These are phyloP conservation scores for Pediacus dermestoides DNA, from an alignment of 2,888 invertebrate species.

Conservation along the genomic window DNA sequence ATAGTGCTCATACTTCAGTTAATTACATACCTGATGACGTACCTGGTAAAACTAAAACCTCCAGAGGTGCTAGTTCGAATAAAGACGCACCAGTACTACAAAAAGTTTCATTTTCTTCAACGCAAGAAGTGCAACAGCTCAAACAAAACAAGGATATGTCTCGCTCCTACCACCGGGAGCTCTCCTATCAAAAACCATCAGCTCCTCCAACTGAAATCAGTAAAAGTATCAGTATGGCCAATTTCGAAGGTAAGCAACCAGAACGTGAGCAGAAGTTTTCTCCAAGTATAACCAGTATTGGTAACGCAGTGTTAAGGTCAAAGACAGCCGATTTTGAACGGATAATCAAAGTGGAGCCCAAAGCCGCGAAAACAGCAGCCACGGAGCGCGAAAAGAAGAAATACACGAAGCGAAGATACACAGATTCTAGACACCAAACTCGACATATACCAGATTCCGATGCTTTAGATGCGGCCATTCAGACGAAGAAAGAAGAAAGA, in stretches of 20 bases:
- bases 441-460: constrained; percentile 57
- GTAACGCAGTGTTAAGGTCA: constrained; percentile 62
- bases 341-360: constrained; percentile 54
- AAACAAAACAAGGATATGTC: constrained; percentile 29
- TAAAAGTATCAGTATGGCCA: constrained; percentile 17
- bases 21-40: constrained; percentile 55
- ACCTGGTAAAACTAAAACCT: constrained; percentile 35
- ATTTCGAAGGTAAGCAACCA: constrained; percentile 15
- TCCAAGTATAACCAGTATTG: constrained; percentile 63
- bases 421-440: constrained; percentile 59
- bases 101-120: constrained; percentile 61
- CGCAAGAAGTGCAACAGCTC: constrained; percentile 51
- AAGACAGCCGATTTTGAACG: constrained; percentile 67
- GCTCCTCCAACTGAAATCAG: constrained; percentile 20
- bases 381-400: constrained; percentile 54
- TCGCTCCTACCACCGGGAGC: constrained; percentile 43
- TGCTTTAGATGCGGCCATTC: constrained; percentile 43
- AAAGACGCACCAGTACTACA: constrained; percentile 48
- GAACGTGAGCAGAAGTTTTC: constrained; percentile 49
- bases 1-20: constrained; percentile 53
- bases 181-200: constrained; percentile 18
- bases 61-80: constrained; percentile 26
- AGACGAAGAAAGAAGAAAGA: constrained; percentile 30
- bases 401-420: constrained; percentile 59
- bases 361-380: constrained; percentile 43